Conservation (phyloP, 2,888 invertebrate genomes). For the Marronus borbonicus region DNA sequence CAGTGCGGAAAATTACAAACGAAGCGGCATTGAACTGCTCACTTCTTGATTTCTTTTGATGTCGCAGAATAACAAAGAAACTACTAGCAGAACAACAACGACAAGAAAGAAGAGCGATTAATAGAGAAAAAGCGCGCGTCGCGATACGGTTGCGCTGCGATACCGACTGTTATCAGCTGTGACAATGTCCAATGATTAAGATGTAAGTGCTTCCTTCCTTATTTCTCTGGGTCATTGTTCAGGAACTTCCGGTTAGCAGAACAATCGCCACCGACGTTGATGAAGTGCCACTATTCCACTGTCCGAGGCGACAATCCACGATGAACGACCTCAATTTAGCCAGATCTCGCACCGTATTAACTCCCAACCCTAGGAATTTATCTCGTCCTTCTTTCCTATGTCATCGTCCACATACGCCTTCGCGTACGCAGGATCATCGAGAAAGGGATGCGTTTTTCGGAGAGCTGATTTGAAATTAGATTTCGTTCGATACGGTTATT, state of each 20-base stretch:
- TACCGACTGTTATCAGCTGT: constrained; percentile 40
- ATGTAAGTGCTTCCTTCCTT: constrained; percentile 49
- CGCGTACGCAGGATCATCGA: background rate
- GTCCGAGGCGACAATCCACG: constrained; percentile 49
- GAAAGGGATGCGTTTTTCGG: background rate
- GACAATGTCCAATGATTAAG: constrained; percentile 47
- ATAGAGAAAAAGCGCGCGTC: constrained; percentile 25
- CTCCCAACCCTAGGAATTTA: constrained; percentile 34
- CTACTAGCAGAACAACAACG: background rate
- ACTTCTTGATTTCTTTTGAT: background rate
- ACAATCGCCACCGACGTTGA: constrained; percentile 48
- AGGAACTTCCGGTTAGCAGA: constrained; percentile 50
- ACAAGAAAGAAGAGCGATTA: constrained; percentile 16
- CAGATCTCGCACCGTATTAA: constrained; percentile 26
- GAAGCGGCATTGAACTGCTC: constrained; percentile 27
- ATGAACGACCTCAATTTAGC: constrained; percentile 48
- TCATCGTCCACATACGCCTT: background rate
- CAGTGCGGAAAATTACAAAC: constrained; percentile 24
- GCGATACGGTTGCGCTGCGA: constrained; percentile 2
- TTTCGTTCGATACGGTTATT: background rate
- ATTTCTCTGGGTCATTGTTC: constrained; percentile 47
- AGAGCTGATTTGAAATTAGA: constrained; percentile 1
- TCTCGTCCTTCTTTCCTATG: constrained; percentile 10
- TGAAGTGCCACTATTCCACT: constrained; percentile 48
- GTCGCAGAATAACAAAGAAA: constrained; percentile 17